Conservation (phyloP, 2,113 vertebrate genomes). For the Zosterops borbonicus region DNA sequence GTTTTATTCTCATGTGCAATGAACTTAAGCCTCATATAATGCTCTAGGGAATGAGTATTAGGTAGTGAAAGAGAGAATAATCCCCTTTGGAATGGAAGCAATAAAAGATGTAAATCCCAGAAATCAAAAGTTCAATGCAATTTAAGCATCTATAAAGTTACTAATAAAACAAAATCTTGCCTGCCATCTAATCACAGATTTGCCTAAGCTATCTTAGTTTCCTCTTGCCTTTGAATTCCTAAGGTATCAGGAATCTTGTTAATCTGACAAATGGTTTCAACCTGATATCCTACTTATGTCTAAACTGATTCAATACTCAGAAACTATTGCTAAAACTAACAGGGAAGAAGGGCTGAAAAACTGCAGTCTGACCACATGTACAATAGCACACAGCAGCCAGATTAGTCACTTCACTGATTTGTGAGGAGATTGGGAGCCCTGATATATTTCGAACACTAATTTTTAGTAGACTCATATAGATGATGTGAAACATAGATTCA, state of each 20-base stretch:
- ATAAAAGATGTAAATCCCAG: neutral
- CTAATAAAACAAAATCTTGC: neutral
- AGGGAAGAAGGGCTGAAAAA: neutral
- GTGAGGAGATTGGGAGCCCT: neutral
- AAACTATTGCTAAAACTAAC: neutral
- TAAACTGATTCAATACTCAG: neutral
- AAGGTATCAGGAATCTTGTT: neutral
- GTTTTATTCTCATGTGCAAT: neutral
- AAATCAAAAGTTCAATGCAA: neutral
- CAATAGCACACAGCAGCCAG: rapidly evolving
- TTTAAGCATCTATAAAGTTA: neutral
- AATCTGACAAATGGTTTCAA: neutral
- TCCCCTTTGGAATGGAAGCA: neutral
- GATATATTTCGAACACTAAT: neutral
- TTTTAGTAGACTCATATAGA: neutral
- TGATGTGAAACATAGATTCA: neutral
- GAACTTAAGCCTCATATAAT: neutral
- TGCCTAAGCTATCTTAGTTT: neutral
- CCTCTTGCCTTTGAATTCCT: neutral
- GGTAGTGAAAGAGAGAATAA: neutral
- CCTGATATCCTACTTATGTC: neutral
- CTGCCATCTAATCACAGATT: neutral
- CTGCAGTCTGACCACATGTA: neutral
- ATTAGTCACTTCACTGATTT: neutral
- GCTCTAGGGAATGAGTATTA: neutral